Evolutionary conservation across 2,888 invertebrate genomes (phyloP).

Genomic region (Lamellibrachia satsuma): DNA sequence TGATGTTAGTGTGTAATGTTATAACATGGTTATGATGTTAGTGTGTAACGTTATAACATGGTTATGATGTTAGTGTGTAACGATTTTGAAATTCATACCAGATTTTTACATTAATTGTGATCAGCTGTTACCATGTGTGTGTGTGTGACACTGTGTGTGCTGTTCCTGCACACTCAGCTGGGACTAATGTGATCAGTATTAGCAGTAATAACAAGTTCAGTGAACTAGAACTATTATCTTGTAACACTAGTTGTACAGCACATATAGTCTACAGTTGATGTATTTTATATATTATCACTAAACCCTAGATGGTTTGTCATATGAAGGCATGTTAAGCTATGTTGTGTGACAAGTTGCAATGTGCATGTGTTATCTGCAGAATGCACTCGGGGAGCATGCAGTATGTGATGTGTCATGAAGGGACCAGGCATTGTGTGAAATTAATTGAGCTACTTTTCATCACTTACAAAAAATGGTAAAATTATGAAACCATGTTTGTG

Average conservation of each 20-base stretch:
- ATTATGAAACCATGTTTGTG: neutral
- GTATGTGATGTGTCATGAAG: neutral
- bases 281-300: neutral
- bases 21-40: neutral
- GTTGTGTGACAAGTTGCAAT: neutral
- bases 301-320: neutral
- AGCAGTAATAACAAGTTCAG: neutral
- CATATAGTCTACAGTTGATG: neutral
- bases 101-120: neutral
- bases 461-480: neutral
- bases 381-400: neutral
- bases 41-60: neutral
- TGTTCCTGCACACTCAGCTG: neutral
- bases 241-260: neutral
- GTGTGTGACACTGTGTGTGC: neutral
- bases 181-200: neutral
- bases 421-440: conserved; percentile 5
- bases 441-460: neutral
- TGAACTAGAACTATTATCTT: neutral
- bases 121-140: neutral
- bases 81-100: neutral
- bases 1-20: neutral
- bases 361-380: neutral
- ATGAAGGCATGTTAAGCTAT: neutral
- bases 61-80: neutral